Conservation (phyloP, 2,888 invertebrate genomes). For the Lycaena phlaeas region DNA sequence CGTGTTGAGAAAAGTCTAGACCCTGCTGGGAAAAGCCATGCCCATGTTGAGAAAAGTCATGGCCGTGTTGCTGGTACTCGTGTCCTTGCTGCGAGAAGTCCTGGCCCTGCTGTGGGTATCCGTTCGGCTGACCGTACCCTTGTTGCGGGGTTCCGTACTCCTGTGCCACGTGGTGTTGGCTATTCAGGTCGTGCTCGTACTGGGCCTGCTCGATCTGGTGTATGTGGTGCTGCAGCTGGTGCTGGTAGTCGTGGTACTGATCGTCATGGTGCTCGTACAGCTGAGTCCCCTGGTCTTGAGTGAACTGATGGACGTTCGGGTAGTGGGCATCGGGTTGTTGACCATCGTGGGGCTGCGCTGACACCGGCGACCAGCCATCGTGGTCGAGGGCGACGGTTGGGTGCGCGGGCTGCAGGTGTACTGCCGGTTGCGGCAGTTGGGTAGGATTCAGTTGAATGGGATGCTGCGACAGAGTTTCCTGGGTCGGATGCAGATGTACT, state of each 20-base stretch:
- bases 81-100: constrained; percentile 17
- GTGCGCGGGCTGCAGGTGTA: constrained; percentile 26
- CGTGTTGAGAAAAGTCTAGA: constrained; percentile 23
- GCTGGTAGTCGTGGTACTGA: constrained; percentile 44
- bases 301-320: constrained; percentile 39
- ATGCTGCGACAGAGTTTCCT: constrained; percentile 21
- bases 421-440: constrained; percentile 18
- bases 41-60: constrained; percentile 18
- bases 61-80: constrained; percentile 18
- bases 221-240: constrained; percentile 54
- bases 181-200: constrained; percentile 27
- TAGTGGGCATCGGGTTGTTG: constrained; percentile 30
- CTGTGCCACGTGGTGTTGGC: constrained; percentile 29
- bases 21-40: constrained; percentile 22
- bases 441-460: constrained; percentile 27
- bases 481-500: constrained; percentile 27
- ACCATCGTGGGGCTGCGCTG: constrained; percentile 35
- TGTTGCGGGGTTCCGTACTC: constrained; percentile 27
- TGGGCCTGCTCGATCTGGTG: constrained; percentile 53
- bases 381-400: constrained; percentile 36
- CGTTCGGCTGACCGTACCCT: constrained; percentile 21
- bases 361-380: constrained; percentile 60
- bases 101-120: constrained; percentile 22
- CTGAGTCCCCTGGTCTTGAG: constrained; percentile 53
- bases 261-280: constrained; percentile 54